These are phyloP conservation scores for Neomonachus schauinslandi DNA, from an alignment of 2,113 vertebrate species.

Conservation along the genomic window DNA sequence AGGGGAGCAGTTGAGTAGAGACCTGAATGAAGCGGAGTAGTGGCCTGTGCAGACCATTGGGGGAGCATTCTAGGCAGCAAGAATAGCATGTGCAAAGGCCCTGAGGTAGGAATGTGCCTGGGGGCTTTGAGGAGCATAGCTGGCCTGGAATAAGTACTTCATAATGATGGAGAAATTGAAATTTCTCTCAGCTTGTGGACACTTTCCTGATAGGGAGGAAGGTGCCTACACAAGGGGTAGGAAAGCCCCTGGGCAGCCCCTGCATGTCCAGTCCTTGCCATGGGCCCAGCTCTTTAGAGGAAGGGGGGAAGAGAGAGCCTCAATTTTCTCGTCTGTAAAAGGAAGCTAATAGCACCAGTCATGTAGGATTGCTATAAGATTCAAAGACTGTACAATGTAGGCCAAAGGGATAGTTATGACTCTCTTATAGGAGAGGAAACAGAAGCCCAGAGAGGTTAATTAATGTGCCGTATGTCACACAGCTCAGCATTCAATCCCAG, in stretches of 20 bases:
- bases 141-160: background rate
- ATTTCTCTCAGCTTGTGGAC: background rate
- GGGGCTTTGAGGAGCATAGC: background rate
- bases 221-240: background rate
- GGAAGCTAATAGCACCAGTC: background rate
- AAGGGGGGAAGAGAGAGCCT: background rate
- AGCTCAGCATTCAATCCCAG: background rate
- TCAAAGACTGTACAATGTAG: background rate
- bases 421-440: background rate
- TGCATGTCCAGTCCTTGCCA: background rate
- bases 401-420: background rate
- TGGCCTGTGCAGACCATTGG: background rate
- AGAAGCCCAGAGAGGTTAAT: background rate
- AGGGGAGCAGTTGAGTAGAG: background rate
- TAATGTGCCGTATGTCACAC: background rate
- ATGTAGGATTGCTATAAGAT: accelerated
- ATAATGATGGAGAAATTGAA: background rate
- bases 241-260: background rate
- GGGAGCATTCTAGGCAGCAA: background rate
- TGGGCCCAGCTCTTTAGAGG: background rate
- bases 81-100: background rate
- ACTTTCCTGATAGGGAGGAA: background rate
- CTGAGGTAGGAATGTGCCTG: background rate
- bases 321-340: background rate
- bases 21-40: background rate